Evolutionary conservation across 92 coral and sea anemone species (phyloP).

Genomic region (Porites cylindrica): DNA sequence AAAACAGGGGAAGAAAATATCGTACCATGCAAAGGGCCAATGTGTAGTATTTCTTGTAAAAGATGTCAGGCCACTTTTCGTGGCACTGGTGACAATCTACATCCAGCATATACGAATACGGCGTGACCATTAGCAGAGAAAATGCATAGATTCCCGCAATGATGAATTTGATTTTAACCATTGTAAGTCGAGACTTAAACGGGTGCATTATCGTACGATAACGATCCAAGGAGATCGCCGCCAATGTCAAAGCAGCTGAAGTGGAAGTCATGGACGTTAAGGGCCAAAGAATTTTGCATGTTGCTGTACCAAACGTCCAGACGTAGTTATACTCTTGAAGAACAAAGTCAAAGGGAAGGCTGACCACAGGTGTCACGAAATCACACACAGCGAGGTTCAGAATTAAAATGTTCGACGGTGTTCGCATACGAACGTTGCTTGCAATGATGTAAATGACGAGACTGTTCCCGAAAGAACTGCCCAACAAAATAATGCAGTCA

Average conservation of each 20-base stretch:
- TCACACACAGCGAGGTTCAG: conserved; percentile 91
- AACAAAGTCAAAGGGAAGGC: conserved; percentile 88
- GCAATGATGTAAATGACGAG: conserved; percentile 88
- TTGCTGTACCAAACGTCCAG: conserved; percentile 85
- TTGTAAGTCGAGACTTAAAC: conserved; percentile 82
- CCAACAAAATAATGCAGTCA: conserved; percentile 76
- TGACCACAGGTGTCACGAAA: conserved; percentile 85
- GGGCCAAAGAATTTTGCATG: conserved; percentile 92
- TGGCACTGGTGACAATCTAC: conserved; percentile 56
- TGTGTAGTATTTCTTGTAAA: conserved; percentile 76
- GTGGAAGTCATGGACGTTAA: conserved; percentile 82
- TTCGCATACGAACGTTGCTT: conserved; percentile 74
- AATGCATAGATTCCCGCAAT: conserved; percentile 66
- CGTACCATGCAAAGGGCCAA: conserved; percentile 77
- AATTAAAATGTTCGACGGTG: conserved; percentile 83
- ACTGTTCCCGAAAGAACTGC: conserved; percentile 89
- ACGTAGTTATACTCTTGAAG: conserved; percentile 69
- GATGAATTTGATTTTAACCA: conserved; percentile 73
- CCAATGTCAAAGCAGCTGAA: conserved; percentile 87
- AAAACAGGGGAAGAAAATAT: conserved; percentile 79
- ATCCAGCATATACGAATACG: conserved; percentile 75
- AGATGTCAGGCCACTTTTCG: conserved; percentile 78
- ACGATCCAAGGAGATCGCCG: conserved; percentile 92
- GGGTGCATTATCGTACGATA: conserved; percentile 96
- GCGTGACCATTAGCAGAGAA: conserved; percentile 75